Base-by-base conservation (phyloP, 2,888 invertebrate species). In the Yponomeuta evonymella region DNA sequence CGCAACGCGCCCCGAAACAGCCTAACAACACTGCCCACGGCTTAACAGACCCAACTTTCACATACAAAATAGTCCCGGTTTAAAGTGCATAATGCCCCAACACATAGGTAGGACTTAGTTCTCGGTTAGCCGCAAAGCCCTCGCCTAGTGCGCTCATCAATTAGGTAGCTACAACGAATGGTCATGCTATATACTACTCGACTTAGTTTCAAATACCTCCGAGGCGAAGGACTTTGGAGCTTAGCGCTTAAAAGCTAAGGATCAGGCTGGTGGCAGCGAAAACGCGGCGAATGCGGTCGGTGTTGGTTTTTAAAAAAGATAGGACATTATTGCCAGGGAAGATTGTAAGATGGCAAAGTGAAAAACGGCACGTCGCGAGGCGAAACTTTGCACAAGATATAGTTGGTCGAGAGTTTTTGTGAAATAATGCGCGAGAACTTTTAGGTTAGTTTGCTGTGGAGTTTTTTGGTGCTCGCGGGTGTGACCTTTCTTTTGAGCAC, bases 301-400 rank as follows among this genome's bases (percentile, higher is more conserved):
- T 43, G 67, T 33, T 36, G n/a, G 43, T 67, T 67, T 67, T 68
- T 43, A 51, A 68, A 68, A 68, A 51, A 48, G 48, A 29, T 51
- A 12, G 30, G 68, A 68, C 51, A 68, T 48, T 68, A 68, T 51
- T 30, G 48, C 48, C 10, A 30, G 23, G 12, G 43, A 67, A 67
- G 67, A 67, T 67, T 67, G 67, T 67, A 67, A 67, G 67, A 67
- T 43, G 36, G 67, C 33, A 33, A 67, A 67, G 67, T 48, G 48
- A 68, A 51, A 68, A 68, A 68, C 68, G 68, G 51, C 48, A 29
- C 51, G 68, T 68, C 68, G 48, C 15, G 12, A 12, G 67, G n/a
- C 67, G 67, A 43, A 67, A 65, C 65, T 65, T 65, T 65, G 51
- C 33, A 12, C 65, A 65, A 65, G 65, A 65, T 65, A 65, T 65